phyloP scores from a whole-genome alignment of 2,888 invertebrate species.

The Netelia fuscicornis region DNA sequence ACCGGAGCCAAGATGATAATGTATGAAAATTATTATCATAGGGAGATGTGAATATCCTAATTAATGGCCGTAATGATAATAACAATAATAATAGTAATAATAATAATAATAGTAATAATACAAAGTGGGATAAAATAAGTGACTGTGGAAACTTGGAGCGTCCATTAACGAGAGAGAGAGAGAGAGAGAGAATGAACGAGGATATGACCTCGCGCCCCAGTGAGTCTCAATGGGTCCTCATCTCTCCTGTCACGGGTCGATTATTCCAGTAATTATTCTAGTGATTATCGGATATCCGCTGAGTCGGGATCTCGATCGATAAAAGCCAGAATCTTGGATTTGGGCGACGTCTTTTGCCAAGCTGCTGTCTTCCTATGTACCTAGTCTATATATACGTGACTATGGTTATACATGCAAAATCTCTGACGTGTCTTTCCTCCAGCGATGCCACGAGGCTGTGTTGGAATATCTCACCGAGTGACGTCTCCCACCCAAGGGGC shows the following conservation, averaged over 20 bases:
- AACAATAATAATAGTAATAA: not conserved
- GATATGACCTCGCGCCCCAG: constrained; percentile 65
- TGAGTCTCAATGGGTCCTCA: constrained; percentile 74
- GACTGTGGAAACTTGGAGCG: constrained; percentile 21
- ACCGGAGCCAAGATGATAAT: too few species aligned
- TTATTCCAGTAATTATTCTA: constrained; percentile 79
- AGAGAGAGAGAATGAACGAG: not conserved
- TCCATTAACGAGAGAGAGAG: constrained; percentile 22
- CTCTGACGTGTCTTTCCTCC: constrained; percentile 10
- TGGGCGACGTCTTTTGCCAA: constrained; percentile 41
- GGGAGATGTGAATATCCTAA: not conserved
- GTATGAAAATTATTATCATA: too few species aligned
- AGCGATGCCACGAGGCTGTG: not conserved
- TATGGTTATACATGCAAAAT: constrained; percentile 4
- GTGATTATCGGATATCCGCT: constrained; percentile 69
- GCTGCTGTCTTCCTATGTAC: constrained; percentile 12
- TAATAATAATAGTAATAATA: not conserved
- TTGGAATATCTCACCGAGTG: constrained; percentile 50
- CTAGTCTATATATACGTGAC: not conserved
- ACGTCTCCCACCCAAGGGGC: constrained; percentile 57
- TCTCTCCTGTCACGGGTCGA: constrained; percentile 69
- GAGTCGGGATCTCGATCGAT: constrained; percentile 41
- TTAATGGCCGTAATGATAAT: not conserved
- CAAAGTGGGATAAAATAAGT: not conserved
- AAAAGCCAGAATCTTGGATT: constrained; percentile 38